Percentiles rank a stretch among this genome's conserved stretches.
phyloP scores from a whole-genome alignment of 2,888 invertebrate species.

The Uropetala carovei region DNA sequence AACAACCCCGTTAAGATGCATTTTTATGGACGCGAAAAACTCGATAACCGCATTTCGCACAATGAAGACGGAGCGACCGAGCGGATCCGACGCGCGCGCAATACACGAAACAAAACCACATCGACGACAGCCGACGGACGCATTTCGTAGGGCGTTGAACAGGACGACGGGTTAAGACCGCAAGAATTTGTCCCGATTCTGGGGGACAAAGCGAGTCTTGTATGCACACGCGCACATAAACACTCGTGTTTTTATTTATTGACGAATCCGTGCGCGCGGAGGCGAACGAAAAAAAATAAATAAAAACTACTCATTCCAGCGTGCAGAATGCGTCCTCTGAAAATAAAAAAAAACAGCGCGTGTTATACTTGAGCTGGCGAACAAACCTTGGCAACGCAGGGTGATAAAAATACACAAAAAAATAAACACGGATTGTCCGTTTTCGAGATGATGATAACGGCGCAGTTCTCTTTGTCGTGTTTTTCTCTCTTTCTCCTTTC shows the following conservation, averaged over 20 bases:
- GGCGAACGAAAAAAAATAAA: neutral
- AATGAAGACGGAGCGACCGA: too few species aligned
- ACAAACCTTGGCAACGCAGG: neutral
- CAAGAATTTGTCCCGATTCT: neutral
- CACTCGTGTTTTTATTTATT: neutral
- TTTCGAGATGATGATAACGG: constrained; percentile 32
- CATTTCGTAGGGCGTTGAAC: neutral
- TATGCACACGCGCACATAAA: neutral
- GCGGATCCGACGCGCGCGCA: too few species aligned
- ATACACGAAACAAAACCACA: too few species aligned
- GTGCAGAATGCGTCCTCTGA: neutral
- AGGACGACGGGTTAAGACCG: neutral
- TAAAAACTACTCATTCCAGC: neutral
- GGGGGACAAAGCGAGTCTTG: neutral
- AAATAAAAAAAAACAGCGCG: neutral
- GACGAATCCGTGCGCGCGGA: neutral
- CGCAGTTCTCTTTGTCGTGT: neutral
- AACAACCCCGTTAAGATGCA: too few species aligned
- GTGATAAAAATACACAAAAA: neutral
- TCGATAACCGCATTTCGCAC: too few species aligned
- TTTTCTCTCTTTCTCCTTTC: neutral
- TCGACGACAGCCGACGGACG: too few species aligned
- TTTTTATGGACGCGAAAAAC: too few species aligned
- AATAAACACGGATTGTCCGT: neutral
- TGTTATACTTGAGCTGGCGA: neutral